phyloP scores from a whole-genome alignment of 2,113 vertebrate genomes.

The Stigmatopora argus region DNA sequence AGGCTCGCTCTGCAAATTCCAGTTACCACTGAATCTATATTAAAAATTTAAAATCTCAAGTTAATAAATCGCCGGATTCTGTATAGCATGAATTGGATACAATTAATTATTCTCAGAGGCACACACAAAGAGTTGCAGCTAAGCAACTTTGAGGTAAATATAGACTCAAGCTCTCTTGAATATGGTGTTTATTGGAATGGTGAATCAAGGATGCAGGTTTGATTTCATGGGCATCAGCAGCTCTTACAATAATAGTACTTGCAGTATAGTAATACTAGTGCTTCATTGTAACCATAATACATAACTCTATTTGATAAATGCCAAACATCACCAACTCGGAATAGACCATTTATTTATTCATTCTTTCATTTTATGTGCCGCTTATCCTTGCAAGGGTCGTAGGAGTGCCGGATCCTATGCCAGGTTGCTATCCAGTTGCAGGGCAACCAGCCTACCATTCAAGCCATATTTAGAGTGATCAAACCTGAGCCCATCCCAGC shows the following conservation, averaged over 20 bases:
- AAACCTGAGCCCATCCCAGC: too few relatives aligned
- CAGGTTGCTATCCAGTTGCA: too few relatives aligned
- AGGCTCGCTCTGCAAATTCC: slow-evolving; percentile 18
- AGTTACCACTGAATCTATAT: slow-evolving; percentile 23
- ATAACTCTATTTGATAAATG: too few relatives aligned
- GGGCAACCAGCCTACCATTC: too few relatives aligned
- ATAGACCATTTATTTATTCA: too few relatives aligned
- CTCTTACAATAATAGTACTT: slow-evolving; percentile 16
- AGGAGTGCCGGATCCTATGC: too few relatives aligned
- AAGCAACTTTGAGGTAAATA: not conserved
- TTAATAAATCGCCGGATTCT: slow-evolving; percentile 13
- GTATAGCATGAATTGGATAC: slow-evolving; percentile 21
- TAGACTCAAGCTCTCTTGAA: slow-evolving; percentile 20
- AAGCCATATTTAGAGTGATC: too few relatives aligned
- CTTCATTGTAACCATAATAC: too few relatives aligned
- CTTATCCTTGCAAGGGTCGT: too few relatives aligned
- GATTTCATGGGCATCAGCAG: slow-evolving; percentile 61
- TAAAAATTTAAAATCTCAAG: not conserved
- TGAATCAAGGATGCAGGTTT: slow-evolving; percentile 46
- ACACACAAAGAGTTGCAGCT: not conserved
- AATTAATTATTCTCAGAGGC: not conserved
- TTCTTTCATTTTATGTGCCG: too few relatives aligned
- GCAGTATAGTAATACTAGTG: too few relatives aligned
- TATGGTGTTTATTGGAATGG: slow-evolving; percentile 52
- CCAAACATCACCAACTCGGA: too few relatives aligned